Evolutionary conservation across 2,888 invertebrate genomes (phyloP).

Genomic region (Folsomia manolachei): DNA sequence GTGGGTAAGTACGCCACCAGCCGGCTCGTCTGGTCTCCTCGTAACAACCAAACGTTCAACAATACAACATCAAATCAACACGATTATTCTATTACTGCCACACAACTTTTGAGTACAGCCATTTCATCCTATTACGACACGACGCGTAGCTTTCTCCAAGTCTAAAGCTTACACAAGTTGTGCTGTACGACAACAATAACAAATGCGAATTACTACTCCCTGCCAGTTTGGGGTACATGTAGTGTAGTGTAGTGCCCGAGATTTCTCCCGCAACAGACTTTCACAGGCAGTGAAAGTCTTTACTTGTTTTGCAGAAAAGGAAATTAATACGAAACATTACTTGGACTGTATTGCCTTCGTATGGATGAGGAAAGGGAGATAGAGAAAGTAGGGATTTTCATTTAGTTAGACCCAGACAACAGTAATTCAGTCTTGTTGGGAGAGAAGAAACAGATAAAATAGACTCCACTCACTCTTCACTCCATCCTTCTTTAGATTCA

Average conservation of each 20-base stretch:
- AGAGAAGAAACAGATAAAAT: constrained; percentile 1
- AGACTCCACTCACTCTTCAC: neutral
- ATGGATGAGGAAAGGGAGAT: no score
- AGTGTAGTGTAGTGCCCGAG: neutral
- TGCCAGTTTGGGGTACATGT: no score
- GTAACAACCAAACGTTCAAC: neutral
- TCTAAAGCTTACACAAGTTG: no score
- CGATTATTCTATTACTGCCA: neutral
- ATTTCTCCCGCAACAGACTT: neutral
- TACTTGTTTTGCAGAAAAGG: neutral
- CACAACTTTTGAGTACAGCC: neutral
- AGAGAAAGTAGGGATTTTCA: neutral
- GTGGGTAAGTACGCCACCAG: neutral
- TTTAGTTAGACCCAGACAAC: neutral
- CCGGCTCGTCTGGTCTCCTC: neutral
- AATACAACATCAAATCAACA: constrained; percentile 2
- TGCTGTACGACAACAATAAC: no score
- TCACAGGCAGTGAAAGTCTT: neutral
- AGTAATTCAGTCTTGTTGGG: neutral
- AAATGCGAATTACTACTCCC: no score
- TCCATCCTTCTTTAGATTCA: constrained; percentile 20
- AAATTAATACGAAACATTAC: neutral
- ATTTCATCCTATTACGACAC: neutral
- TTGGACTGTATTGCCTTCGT: neutral
- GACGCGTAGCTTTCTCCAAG: no score